Percentiles rank a stretch among this genome's conserved stretches.
Evolutionary conservation across 2,797 vertebrate genomes (phyloP).

Genomic region (Delichon dasypus): DNA sequence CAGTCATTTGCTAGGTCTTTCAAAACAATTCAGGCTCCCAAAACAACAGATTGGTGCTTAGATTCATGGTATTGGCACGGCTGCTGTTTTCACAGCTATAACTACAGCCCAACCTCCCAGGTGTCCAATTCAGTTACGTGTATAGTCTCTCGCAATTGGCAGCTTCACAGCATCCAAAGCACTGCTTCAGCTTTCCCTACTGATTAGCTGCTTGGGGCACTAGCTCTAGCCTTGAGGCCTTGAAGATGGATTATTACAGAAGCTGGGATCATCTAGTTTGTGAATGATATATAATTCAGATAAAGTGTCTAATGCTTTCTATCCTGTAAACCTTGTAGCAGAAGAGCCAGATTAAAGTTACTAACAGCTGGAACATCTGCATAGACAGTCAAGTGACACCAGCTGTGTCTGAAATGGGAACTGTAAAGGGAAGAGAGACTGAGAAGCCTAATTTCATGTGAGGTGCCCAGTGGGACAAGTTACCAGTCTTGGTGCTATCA

Average conservation of each 20-base stretch:
- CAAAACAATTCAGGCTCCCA: slow-evolving; percentile 18
- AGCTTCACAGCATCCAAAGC: not conserved
- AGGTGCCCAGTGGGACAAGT: not conserved
- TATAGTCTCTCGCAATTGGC: not conserved
- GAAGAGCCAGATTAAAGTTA: not conserved
- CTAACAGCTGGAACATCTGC: slow-evolving; percentile 38
- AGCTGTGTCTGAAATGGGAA: slow-evolving; percentile 18
- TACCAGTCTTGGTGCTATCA: not conserved
- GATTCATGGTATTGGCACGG: not conserved
- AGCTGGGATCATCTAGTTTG: not conserved
- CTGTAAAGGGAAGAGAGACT: not conserved
- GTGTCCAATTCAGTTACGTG: slow-evolving; percentile 35
- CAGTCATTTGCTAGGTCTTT: slow-evolving; percentile 4
- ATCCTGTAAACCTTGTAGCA: not conserved
- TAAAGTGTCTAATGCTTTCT: not conserved
- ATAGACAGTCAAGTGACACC: not conserved
- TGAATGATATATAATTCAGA: not conserved
- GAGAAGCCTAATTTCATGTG: not conserved
- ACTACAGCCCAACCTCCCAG: slow-evolving; percentile 34
- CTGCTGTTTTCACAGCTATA: slow-evolving; percentile 49
- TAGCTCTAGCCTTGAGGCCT: not conserved
- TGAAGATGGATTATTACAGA: slow-evolving; percentile 1
- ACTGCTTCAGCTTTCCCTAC: not conserved
- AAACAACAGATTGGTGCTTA: slow-evolving; percentile 41
- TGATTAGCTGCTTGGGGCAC: not conserved